Percentiles rank a stretch among this genome's conserved stretches.
phyloP scores from a whole-genome alignment of 1,140 invertebrate species.

The Listronotus bonariensis region DNA sequence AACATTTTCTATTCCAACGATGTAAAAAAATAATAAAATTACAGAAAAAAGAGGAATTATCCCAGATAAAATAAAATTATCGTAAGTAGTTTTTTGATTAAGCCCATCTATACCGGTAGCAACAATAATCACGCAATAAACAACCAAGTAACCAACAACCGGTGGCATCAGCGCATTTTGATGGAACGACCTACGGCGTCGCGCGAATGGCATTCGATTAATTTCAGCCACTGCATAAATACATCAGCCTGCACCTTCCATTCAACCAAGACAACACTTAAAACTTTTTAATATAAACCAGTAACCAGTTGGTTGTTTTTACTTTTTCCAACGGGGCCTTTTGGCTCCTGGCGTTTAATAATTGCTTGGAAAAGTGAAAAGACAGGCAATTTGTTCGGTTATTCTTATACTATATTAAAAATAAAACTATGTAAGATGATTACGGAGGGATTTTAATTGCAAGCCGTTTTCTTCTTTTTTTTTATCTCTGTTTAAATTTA shows the following conservation, averaged over 20 bases:
- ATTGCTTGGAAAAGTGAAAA: constrained; percentile 35
- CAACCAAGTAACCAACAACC: constrained; percentile 3
- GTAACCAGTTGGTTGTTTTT: constrained; percentile 30
- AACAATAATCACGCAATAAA: too few species aligned
- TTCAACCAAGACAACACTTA: constrained; percentile 30
- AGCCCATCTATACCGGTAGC: too few species aligned
- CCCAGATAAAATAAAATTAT: too few species aligned
- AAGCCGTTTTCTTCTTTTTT: background rate
- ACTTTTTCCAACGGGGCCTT: constrained; percentile 22
- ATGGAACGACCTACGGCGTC: constrained; percentile 50
- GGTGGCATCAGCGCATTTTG: constrained; percentile 22
- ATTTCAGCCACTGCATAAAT: constrained; percentile 48
- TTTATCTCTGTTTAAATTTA: background rate
- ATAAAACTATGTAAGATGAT: constrained; percentile 20
- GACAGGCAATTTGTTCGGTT: constrained; percentile 28
- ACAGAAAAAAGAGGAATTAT: too few species aligned
- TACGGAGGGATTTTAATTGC: constrained; percentile 27
- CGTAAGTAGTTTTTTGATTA: too few species aligned
- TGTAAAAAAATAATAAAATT: too few species aligned
- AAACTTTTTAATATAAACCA: constrained; percentile 30
- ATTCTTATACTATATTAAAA: constrained; percentile 16
- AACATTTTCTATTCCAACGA: too few species aligned
- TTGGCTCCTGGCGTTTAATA: constrained; percentile 33
- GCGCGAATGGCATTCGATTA: constrained; percentile 53
- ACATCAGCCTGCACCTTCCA: constrained; percentile 41